phyloP scores from a whole-genome alignment of 1,140 invertebrate species.

The Andricus grossulariae region DNA sequence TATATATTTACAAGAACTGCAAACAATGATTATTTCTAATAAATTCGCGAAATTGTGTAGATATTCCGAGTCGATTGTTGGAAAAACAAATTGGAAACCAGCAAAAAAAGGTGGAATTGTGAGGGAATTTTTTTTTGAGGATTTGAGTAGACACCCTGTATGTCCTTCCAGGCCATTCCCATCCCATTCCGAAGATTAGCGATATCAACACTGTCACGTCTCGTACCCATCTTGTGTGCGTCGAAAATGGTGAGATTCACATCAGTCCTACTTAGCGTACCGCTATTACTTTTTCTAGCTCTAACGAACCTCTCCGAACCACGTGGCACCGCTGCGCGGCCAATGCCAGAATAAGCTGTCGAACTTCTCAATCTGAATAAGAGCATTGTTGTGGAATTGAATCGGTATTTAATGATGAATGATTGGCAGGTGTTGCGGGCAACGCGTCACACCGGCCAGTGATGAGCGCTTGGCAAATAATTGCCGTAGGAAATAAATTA shows the following conservation, averaged over 20 bases:
- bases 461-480: conserved; percentile 68
- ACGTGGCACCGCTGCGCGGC: conserved; percentile 68
- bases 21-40: too few species aligned
- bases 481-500: conserved; percentile 62
- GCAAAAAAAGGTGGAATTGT: too few species aligned
- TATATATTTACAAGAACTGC: too few species aligned
- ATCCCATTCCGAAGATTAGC: conserved; percentile 54
- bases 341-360: conserved; percentile 70
- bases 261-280: conserved; percentile 74
- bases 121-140: too few species aligned
- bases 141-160: not conserved
- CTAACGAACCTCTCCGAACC: conserved; percentile 70
- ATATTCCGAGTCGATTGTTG: too few species aligned
- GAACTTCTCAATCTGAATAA: conserved; percentile 65
- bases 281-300: conserved; percentile 73
- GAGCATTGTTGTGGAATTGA: conserved; percentile 59
- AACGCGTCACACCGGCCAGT: conserved; percentile 67
- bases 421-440: conserved; percentile 73
- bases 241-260: conserved; percentile 76
- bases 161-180: not conserved
- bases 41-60: too few species aligned
- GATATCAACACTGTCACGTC: conserved; percentile 75
- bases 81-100: too few species aligned
- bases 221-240: conserved; percentile 74
- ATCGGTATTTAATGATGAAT: conserved; percentile 67